A percentile compares a stretch with the other conserved stretches of the same genome.
These are phyloP conservation scores for Dasyornis broadbenti DNA, from an alignment of 2,113 vertebrate genomes.

Conservation along the genomic window DNA sequence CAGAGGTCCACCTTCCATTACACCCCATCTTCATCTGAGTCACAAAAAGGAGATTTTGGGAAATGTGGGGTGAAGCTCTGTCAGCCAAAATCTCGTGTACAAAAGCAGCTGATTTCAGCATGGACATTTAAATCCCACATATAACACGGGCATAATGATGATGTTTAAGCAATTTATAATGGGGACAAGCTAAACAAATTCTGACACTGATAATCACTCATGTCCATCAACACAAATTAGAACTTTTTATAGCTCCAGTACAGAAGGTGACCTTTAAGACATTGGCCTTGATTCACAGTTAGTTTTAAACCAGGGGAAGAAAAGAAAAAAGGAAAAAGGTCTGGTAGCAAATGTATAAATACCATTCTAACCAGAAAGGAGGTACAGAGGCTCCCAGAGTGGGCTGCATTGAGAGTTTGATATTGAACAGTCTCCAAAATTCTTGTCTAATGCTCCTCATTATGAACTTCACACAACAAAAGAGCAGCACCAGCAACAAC, in stretches of 20 bases:
- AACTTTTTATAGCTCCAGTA: slow-evolving; percentile 52
- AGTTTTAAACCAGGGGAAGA: not conserved
- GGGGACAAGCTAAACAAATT: slow-evolving; percentile 18
- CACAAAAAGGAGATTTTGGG: not conserved
- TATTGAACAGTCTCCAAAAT: not conserved
- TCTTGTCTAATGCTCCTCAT: not conserved
- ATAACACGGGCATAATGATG: not conserved
- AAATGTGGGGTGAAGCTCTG: not conserved
- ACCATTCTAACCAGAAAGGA: not conserved
- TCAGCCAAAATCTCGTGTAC: not conserved
- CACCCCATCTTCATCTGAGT: not conserved
- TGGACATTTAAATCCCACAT: not conserved
- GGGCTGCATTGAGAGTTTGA: not conserved
- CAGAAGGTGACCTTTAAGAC: slow-evolving; percentile 61
- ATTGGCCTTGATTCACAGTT: slow-evolving; percentile 21
- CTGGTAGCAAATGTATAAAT: not conserved
- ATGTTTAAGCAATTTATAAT: slow-evolving; percentile 11
- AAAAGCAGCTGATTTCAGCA: not conserved
- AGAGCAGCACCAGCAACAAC: not conserved
- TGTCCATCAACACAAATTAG: slow-evolving; percentile 46
- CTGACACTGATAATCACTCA: slow-evolving; percentile 56
- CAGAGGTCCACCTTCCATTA: not conserved
- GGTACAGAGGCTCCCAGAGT: not conserved
- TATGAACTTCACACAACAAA: not conserved
- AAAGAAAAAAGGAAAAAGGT: not conserved